Conservation (phyloP, 2,113 vertebrate genomes). For the Macheiramphus alcinus region DNA sequence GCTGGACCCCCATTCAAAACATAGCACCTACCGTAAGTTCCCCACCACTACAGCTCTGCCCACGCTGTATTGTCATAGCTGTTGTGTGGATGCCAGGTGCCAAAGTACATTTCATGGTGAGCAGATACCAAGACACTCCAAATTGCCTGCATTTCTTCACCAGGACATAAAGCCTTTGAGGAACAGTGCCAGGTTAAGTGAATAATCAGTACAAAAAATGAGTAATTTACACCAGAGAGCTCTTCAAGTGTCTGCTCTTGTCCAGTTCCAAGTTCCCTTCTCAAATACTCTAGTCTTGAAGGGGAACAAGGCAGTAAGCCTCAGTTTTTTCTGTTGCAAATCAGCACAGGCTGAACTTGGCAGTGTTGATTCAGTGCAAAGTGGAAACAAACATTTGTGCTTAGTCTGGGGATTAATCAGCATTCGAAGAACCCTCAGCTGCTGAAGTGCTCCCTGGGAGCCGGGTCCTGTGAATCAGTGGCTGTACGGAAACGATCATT, state of each 20-base stretch:
- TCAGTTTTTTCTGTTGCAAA: not conserved
- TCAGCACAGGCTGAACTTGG: not conserved
- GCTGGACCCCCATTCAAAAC: not conserved
- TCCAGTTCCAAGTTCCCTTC: not conserved
- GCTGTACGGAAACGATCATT: rapidly evolving
- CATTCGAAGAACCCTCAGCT: not conserved
- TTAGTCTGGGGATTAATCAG: not conserved
- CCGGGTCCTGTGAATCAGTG: not conserved
- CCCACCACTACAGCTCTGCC: not conserved
- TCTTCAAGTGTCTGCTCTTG: not conserved
- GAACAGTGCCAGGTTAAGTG: not conserved
- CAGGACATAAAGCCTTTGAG: not conserved
- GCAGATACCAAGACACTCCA: not conserved
- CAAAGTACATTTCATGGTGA: not conserved
- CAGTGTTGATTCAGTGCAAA: not conserved
- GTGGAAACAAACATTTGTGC: not conserved
- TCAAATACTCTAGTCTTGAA: not conserved
- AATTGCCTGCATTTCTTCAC: not conserved
- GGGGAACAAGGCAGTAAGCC: not conserved
- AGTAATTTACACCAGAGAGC: not conserved
- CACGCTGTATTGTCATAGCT: rapidly evolving
- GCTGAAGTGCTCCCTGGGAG: not conserved
- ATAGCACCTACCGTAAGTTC: not conserved
- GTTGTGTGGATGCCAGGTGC: not conserved
- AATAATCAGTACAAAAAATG: not conserved